Evolutionary conservation across 2,797 vertebrate species (phyloP).

Genomic region (Sebastes hopkinsi): DNA sequence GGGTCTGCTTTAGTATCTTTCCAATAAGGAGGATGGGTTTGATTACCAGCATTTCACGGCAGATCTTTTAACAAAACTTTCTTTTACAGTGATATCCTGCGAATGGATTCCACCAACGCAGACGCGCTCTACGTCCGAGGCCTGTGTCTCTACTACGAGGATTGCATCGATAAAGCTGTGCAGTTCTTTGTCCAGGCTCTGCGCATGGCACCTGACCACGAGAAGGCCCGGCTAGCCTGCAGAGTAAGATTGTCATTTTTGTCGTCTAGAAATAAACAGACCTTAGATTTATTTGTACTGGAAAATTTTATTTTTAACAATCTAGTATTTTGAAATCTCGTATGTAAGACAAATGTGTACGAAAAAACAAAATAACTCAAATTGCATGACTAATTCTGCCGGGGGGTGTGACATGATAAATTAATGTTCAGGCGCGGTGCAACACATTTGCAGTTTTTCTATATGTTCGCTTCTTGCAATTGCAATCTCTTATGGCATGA

Average conservation of each 20-base stretch:
- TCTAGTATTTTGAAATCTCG: not conserved
- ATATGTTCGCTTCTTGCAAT: not conserved
- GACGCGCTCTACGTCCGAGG: constrained; percentile 94
- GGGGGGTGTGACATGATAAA: not conserved
- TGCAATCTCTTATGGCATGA: not conserved
- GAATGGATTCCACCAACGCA: constrained; percentile 93
- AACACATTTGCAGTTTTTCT: not conserved
- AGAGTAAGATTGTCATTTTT: constrained; percentile 80
- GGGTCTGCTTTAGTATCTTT: not conserved
- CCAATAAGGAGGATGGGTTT: not conserved
- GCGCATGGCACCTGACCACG: constrained; percentile 94
- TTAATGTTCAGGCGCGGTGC: not conserved
- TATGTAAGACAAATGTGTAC: not conserved
- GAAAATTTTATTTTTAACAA: not conserved
- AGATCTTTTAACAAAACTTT: not conserved
- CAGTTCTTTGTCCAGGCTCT: constrained; percentile 96
- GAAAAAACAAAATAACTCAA: not conserved
- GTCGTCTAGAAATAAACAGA: not conserved
- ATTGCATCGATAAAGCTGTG: constrained; percentile 96
- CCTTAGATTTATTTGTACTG: not conserved
- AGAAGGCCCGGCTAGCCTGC: constrained; percentile 93
- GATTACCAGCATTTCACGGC: no score
- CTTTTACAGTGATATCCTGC: constrained; percentile 88
- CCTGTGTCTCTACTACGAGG: constrained; percentile 96
- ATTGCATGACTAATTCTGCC: not conserved